A percentile compares a stretch with the other conserved stretches of the same genome.
Evolutionary conservation across 2,113 vertebrate species (phyloP).

Genomic region (Daphoenositta chrysoptera): DNA sequence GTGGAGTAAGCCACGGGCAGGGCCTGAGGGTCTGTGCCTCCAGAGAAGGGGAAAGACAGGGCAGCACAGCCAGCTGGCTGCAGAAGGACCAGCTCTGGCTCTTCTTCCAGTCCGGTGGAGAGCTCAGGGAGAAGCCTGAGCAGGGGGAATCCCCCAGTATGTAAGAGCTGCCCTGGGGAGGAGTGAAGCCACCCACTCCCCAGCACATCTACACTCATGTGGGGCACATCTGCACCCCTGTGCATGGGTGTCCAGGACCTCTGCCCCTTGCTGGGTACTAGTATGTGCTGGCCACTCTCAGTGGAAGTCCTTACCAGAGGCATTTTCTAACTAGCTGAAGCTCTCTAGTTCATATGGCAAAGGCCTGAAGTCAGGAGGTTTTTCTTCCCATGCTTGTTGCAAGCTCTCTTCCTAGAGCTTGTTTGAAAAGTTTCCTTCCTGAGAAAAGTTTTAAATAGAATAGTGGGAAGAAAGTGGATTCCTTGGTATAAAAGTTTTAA

Average conservation of each 20-base stretch:
- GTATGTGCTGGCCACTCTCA: background rate
- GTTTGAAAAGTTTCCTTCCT: background rate
- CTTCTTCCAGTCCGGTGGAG: background rate
- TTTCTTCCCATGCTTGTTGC: background rate
- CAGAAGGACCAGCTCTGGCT: background rate
- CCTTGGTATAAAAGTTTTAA: background rate
- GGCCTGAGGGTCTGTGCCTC: background rate
- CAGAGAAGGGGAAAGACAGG: background rate
- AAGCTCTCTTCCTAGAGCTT: too few relatives aligned
- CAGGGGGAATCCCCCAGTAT: background rate
- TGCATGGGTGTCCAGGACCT: background rate
- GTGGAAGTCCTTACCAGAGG: background rate
- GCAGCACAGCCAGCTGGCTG: background rate
- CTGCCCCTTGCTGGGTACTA: background rate
- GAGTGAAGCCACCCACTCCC: background rate
- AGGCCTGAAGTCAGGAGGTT: background rate
- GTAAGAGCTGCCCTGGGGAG: fast-evolving
- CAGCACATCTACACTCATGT: background rate
- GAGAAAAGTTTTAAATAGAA: background rate
- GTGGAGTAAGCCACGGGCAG: background rate
- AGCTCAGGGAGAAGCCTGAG: background rate
- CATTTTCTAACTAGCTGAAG: background rate
- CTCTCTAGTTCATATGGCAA: background rate
- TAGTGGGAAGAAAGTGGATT: background rate
- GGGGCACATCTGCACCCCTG: background rate